Conservation (phyloP, 2,888 invertebrate genomes). For the Cataglyphis albicans region DNA sequence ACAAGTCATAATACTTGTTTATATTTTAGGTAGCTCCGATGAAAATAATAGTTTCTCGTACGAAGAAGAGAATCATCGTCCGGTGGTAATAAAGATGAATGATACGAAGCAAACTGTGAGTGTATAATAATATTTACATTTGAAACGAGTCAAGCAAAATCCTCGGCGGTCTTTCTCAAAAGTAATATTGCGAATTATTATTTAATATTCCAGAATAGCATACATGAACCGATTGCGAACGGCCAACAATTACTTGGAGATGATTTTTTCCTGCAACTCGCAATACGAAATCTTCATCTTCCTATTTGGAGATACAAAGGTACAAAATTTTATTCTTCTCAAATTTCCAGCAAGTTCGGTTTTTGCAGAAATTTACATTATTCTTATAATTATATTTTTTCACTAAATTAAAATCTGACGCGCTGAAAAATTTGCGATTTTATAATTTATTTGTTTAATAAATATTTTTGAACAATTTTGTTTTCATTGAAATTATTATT, state of each 20-base stretch:
- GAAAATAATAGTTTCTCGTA: constrained; percentile 26
- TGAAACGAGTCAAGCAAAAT: not conserved
- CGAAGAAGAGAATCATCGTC: constrained; percentile 58
- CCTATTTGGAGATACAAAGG: constrained; percentile 72
- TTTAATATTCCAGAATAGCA: constrained; percentile 52
- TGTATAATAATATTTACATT: not conserved
- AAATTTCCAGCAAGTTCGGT: not conserved
- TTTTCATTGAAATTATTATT: constrained; percentile 1
- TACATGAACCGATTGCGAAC: constrained; percentile 72
- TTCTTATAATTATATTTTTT: not conserved
- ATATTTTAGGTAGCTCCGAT: constrained; percentile 22
- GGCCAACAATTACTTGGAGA: constrained; percentile 79
- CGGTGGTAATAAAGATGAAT: constrained; percentile 60
- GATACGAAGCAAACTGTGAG: constrained; percentile 49
- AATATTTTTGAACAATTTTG: not conserved
- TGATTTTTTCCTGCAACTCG: constrained; percentile 80
- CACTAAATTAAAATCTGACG: not conserved
- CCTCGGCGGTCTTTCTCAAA: not conserved
- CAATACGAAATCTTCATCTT: constrained; percentile 73
- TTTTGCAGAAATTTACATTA: not conserved
- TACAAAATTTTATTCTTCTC: constrained; percentile 38
- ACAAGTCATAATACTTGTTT: constrained; percentile 7
- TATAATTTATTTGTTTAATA: not conserved
- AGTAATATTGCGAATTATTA: constrained; percentile 6
- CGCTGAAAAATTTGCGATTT: not conserved